Evolutionary conservation across 1,140 invertebrate genomes (phyloP), one percentile per base, ranked within the genome.

Genomic region (Latrodectus geometricus): DNA sequence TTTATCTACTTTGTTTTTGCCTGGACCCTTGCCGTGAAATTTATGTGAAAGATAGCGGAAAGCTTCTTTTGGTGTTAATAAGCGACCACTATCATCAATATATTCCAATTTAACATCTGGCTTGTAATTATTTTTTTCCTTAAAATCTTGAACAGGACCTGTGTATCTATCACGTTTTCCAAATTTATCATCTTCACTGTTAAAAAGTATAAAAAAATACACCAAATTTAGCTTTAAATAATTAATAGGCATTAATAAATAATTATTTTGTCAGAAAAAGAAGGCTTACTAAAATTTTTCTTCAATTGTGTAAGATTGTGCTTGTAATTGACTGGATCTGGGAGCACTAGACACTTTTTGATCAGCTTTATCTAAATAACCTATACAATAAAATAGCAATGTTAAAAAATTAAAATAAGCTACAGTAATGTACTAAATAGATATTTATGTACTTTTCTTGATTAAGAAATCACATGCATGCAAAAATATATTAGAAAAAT

Each of bases 1-100:
- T 91, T 99, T 99, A 91, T 99, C 99, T 66, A 95, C 94, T 92
- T 99, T 99, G 92, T 99, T 99, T 91, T 99, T 99, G 72, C 98
- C 98, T 11, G 98, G 97, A 20, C 97, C 98, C 93, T 99, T 99
- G 23, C 99, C 99, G 92, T 99, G 99, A 91, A 99, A 99, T 92
- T 99, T 98, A 91, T 99, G 98, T 49, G 90, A 91, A n/a, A 90
- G 76, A 82, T 92, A 92, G 80, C 94, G 90, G 91, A 99, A 99
- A 20, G 99, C 99, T 93, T 99, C 98, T 91, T 99, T 99, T 49
- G 95, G 94, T 89, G 95, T 96, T 78, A 99, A 93, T 80, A 96
- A 93, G 77, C 95, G 93, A 4, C 98, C 98, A 90, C 96, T 95
- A 90, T 99, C 97, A 92, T 99, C 98, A 85, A 98, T 97, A 90